Conservation (phyloP, 2,113 vertebrate species). For the Enhydra lutris region DNA sequence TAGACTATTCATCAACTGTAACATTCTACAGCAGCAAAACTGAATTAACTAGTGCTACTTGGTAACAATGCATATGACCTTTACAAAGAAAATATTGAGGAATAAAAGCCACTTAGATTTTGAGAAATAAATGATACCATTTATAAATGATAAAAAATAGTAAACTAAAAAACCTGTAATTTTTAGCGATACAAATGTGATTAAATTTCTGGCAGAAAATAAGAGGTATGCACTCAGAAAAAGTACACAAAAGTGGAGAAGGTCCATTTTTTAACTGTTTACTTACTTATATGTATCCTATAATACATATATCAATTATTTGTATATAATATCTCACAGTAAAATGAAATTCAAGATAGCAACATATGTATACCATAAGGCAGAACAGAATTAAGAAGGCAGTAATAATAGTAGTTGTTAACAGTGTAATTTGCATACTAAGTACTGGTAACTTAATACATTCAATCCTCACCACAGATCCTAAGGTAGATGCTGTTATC, state of each 20-base stretch:
- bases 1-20: not conserved
- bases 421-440: not conserved
- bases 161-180: not conserved
- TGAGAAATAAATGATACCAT: not conserved
- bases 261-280: not conserved
- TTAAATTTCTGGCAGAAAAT: not conserved
- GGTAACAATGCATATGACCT: not conserved
- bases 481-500: not conserved
- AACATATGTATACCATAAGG: not conserved
- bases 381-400: not conserved
- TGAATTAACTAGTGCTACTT: not conserved
- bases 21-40: not conserved
- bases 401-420: not conserved
- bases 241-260: not conserved
- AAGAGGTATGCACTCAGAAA: not conserved
- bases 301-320: not conserved
- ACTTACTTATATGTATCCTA: not conserved
- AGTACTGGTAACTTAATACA: not conserved
- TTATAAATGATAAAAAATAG: not conserved
- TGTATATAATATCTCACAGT: not conserved
- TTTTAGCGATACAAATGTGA: not conserved
- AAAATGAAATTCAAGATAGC: not conserved
- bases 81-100: not conserved
- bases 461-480: not conserved
- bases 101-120: not conserved